A percentile compares a stretch with the other conserved stretches of the same genome.
Conservation (phyloP, 2,888 invertebrate genomes). For the Alviniconcha strummeri region DNA sequence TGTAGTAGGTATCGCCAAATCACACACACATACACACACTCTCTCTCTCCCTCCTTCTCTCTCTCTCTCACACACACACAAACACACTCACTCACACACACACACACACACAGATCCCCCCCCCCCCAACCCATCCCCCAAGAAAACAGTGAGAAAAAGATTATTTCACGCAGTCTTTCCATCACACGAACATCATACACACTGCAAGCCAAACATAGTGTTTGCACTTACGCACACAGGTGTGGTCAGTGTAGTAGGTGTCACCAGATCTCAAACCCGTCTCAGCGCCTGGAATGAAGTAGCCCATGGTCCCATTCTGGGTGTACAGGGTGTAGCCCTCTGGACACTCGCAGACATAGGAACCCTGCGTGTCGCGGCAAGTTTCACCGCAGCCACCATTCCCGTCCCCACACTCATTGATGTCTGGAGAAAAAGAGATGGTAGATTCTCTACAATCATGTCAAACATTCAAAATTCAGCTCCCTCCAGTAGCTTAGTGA, state of each 20-base stretch:
- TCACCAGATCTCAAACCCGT: conserved; percentile 92
- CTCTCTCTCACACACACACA: too few relatives aligned
- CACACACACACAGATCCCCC: too few relatives aligned
- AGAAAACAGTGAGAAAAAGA: too few relatives aligned
- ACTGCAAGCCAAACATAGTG: too few relatives aligned
- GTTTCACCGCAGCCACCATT: conserved; percentile 42
- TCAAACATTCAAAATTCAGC: too few relatives aligned
- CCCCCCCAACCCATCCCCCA: too few relatives aligned
- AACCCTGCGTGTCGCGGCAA: conserved; percentile 41
- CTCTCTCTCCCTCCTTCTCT: too few relatives aligned
- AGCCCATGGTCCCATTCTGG: conserved; percentile 92
- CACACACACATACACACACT: conserved; percentile 73
- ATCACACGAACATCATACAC: too few relatives aligned
- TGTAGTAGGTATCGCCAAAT: conserved; percentile 91
- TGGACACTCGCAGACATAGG: conserved; percentile 84
- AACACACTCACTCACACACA: conserved; percentile 76
- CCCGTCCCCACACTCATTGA: conserved; percentile 45
- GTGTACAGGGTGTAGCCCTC: conserved; percentile 92
- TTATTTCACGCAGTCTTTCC: too few relatives aligned
- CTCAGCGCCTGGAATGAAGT: conserved; percentile 85
- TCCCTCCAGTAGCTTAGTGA: too few relatives aligned
- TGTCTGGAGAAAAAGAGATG: conserved; percentile 41
- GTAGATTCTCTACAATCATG: not conserved
- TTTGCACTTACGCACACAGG: conserved; percentile 83
- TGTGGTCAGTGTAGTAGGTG: conserved; percentile 91